A percentile compares a stretch with the other conserved stretches of the same genome.
Conservation (phyloP, 2,888 invertebrate genomes). For the Platycheirus rosarum region DNA sequence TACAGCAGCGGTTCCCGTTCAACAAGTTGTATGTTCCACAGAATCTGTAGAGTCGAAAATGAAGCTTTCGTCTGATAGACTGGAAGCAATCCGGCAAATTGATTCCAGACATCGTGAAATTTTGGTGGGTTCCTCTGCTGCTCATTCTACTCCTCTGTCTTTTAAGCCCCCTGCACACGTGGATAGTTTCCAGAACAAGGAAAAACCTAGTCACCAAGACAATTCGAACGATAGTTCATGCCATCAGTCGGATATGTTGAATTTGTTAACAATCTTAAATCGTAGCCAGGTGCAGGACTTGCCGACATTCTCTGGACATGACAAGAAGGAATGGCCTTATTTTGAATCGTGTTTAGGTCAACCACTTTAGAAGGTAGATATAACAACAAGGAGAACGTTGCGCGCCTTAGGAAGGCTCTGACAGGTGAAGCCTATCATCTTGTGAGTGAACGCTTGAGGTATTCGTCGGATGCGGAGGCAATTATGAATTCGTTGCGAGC, state of each 20-base stretch:
- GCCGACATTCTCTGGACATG: too few relatives aligned
- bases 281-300: too few relatives aligned
- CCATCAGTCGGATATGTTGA: not conserved
- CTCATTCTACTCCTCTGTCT: slow-evolving; percentile 6
- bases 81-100: not conserved
- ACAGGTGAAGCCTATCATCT: too few relatives aligned
- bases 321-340: too few relatives aligned
- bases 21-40: not conserved
- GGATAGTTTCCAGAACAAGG: not conserved
- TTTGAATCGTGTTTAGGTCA: too few relatives aligned
- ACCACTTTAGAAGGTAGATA: too few relatives aligned
- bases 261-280: not conserved
- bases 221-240: not conserved
- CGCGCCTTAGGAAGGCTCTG: too few relatives aligned
- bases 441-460: too few relatives aligned
- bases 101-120: slow-evolving; percentile 4
- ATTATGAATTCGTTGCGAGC: too few relatives aligned
- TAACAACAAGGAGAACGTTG: too few relatives aligned
- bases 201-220: not conserved
- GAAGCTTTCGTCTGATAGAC: not conserved
- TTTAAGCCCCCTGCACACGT: not conserved
- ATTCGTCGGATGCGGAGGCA: too few relatives aligned
- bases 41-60: not conserved
- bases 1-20: not conserved
- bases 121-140: not conserved